Evolutionary conservation across 2,888 invertebrate genomes (phyloP).

Genomic region (Dicranocentrus wangi): DNA sequence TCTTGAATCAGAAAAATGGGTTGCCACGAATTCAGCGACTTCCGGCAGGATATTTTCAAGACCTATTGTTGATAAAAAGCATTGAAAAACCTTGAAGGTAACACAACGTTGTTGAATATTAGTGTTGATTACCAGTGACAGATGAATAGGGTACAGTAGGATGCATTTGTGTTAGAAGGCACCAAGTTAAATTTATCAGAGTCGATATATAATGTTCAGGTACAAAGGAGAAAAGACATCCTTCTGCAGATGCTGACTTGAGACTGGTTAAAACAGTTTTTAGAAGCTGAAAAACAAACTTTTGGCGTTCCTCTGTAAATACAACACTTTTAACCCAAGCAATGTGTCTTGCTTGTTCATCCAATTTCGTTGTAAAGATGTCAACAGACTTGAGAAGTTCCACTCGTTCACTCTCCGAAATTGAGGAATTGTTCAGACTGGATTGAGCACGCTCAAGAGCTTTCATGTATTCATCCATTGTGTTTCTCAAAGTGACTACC

Average conservation of each 20-base stretch:
- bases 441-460: constrained; percentile 79
- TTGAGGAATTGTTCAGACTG: constrained; percentile 72
- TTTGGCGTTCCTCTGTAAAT: constrained; percentile 80
- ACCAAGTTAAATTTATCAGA: constrained; percentile 80
- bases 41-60: constrained; percentile 32
- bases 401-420: constrained; percentile 56
- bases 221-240: constrained; percentile 82
- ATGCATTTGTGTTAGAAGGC: constrained; percentile 81
- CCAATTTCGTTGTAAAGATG: constrained; percentile 79
- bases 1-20: constrained; percentile 84
- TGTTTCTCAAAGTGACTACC: constrained; percentile 76
- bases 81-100: neutral
- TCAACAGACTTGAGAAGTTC: constrained; percentile 79
- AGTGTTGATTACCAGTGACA: constrained; percentile 76
- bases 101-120: neutral
- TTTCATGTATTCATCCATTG: constrained; percentile 80
- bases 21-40: constrained; percentile 83
- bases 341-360: constrained; percentile 80
- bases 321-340: constrained; percentile 82
- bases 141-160: constrained; percentile 79
- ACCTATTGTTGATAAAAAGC: constrained; percentile 23
- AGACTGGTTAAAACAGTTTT: constrained; percentile 79
- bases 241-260: constrained; percentile 76
- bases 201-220: constrained; percentile 85
- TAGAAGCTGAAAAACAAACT: constrained; percentile 80